Percentiles rank a stretch among this genome's conserved stretches.
phyloP scores from a whole-genome alignment of 2,797 vertebrate genomes.

The Malacoctenus gilli region DNA sequence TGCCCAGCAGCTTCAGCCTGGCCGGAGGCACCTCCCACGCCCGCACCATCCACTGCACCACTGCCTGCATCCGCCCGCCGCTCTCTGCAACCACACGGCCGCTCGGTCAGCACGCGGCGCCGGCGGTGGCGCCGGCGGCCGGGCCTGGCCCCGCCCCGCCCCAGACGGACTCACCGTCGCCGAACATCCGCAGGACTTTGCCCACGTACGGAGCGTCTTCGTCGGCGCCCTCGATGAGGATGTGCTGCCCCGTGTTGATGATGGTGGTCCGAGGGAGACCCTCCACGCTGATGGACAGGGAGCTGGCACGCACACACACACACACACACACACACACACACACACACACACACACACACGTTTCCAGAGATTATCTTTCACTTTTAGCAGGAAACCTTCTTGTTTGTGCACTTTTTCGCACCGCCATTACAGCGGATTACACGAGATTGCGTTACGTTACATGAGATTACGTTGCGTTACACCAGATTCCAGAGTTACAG shows the following conservation, averaged over 20 bases:
- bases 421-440: too few species aligned
- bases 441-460: too few species aligned
- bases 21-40: constrained; percentile 83
- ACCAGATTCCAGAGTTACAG: too few species aligned
- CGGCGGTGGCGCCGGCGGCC: too few species aligned
- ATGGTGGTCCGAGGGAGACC: constrained; percentile 53
- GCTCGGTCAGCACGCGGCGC: background rate
- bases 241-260: constrained; percentile 83
- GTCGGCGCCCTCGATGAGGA: constrained; percentile 87
- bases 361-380: too few species aligned
- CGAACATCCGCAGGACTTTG: constrained; percentile 84
- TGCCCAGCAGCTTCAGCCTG: constrained; percentile 84
- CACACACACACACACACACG: too few species aligned
- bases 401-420: too few species aligned
- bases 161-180: constrained; percentile 84
- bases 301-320: constrained; percentile 62
- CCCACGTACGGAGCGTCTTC: constrained; percentile 88
- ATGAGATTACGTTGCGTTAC: too few species aligned
- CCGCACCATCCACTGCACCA: constrained; percentile 89
- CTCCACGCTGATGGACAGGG: constrained; percentile 79
- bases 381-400: too few species aligned
- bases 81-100: constrained; percentile 56
- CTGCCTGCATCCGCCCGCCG: constrained; percentile 75
- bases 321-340: too few species aligned
- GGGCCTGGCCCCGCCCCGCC: too few species aligned